These are phyloP conservation scores for Trichopoda pennipes DNA, from an alignment of 2,888 invertebrate species.

Conservation along the genomic window DNA sequence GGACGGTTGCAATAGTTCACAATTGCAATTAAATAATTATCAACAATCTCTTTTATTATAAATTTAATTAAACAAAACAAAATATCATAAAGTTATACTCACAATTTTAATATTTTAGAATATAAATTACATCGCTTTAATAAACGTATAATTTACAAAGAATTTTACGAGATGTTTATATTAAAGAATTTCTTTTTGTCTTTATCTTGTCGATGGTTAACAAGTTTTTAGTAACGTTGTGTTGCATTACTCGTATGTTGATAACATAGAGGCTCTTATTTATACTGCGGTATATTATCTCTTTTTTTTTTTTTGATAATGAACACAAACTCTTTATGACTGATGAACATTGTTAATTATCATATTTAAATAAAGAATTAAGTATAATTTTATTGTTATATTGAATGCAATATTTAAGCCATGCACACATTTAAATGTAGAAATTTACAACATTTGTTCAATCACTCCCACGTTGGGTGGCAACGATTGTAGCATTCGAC, in stretches of 20 bases:
- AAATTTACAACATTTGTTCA: not conserved
- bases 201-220: conserved; percentile 10
- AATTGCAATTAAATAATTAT: too few species aligned
- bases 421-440: conserved; percentile 14
- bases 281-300: not conserved
- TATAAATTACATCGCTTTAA: too few species aligned
- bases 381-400: conserved; percentile 63
- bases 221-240: not conserved
- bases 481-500: conserved; percentile 28
- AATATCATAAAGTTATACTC: too few species aligned
- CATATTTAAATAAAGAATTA: conserved; percentile 67
- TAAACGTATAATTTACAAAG: too few species aligned
- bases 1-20: too few species aligned
- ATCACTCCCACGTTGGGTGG: conserved; percentile 22
- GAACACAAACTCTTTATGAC: conserved; percentile 38
- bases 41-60: too few species aligned
- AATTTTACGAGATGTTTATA: conserved; percentile 17
- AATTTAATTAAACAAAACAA: too few species aligned
- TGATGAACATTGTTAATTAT: conserved; percentile 57
- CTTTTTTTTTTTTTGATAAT: conserved; percentile 8
- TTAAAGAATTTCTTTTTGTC: not conserved
- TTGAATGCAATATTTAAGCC: conserved; percentile 47
- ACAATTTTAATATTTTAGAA: too few species aligned
- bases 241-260: not conserved
- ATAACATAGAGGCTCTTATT: not conserved